Percentiles rank a stretch among this genome's conserved stretches.
phyloP scores from a whole-genome alignment of 2,888 invertebrate species.

The Euplagia quadripunctaria region DNA sequence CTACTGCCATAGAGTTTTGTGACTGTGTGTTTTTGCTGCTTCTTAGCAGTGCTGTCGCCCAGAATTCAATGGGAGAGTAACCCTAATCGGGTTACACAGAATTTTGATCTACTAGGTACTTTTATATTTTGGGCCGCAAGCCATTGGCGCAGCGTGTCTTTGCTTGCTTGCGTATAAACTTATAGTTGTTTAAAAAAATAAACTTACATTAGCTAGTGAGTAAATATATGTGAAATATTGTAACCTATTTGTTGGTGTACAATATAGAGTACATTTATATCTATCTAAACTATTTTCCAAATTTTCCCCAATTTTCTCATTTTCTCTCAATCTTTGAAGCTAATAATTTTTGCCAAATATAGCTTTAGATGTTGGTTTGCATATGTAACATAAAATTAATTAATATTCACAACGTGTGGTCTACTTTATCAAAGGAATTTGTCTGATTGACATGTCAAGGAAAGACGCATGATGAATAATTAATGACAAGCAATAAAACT shows the following conservation, averaged over 20 bases:
- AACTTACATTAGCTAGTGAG: too few species aligned
- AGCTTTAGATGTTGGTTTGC: background rate
- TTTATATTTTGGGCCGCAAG: background rate
- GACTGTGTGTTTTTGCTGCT: too few species aligned
- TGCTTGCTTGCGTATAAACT: background rate
- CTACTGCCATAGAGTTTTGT: too few species aligned
- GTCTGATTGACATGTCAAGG: conserved; percentile 10
- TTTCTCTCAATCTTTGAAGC: background rate
- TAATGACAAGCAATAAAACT: background rate
- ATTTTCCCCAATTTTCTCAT: background rate
- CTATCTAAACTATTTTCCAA: background rate
- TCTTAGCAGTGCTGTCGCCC: background rate
- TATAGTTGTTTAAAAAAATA: too few species aligned
- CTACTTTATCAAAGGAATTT: conserved; percentile 1
- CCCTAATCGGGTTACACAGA: background rate
- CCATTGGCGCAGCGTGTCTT: background rate
- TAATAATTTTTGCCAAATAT: background rate
- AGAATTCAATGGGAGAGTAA: too few species aligned
- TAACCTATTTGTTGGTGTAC: too few species aligned
- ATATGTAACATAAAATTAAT: conserved; percentile 3
- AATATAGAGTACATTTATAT: too few species aligned
- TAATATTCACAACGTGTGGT: background rate
- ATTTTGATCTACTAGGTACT: background rate
- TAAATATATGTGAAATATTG: too few species aligned
- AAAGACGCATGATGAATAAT: background rate